Evolutionary conservation across 1,140 invertebrate genomes (phyloP), one percentile per base, ranked within the genome.

Genomic region (Heliothis virescens): DNA sequence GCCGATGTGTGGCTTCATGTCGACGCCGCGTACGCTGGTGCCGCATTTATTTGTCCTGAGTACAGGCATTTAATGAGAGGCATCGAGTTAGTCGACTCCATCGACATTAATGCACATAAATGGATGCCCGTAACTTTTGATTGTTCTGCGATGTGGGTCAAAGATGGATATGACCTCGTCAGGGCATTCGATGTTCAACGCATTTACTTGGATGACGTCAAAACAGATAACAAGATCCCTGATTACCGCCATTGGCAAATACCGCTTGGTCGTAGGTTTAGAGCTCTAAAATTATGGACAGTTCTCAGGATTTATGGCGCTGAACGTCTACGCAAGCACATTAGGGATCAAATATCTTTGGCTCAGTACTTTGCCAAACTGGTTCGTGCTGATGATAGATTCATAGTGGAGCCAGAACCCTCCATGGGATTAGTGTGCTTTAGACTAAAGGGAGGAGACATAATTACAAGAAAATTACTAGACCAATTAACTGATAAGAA

Each of bases 241-340:
- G 98, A 99, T 89, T 99, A 98, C 86, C 91, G 99, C 96, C 98
- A 99, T 89, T 99, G 98, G 98, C 98, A 99, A 95, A 98, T 99
- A 86, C 96, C 98, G 12, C 92, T 99, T 52, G 98, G 98, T 5
- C 95, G 99, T 71, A 95, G 98, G 84, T 99, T 99, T 88, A 96
- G 98, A 21, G 96, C 99, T 0, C 92, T 99, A 5, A 99, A 99
- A 93, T 92, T 99, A 2, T 99, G 99, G 99, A 98, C 99, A 82
- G 98, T 98, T 0, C 91, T 99, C 67, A 96, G 98, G 81, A 95
- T 97, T 9, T 97, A 98, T 83, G 99, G 99, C 0, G 96, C 97
- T 2, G 96, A 97, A 83, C 97, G 98, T 11, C 92, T 99, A 9
- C 96, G 98, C 85, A 95, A 95, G 1, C 96, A 98, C 86, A 97